Evolutionary conservation across 2,797 vertebrate genomes (phyloP).

Genomic region (Hemibagrus guttatus): DNA sequence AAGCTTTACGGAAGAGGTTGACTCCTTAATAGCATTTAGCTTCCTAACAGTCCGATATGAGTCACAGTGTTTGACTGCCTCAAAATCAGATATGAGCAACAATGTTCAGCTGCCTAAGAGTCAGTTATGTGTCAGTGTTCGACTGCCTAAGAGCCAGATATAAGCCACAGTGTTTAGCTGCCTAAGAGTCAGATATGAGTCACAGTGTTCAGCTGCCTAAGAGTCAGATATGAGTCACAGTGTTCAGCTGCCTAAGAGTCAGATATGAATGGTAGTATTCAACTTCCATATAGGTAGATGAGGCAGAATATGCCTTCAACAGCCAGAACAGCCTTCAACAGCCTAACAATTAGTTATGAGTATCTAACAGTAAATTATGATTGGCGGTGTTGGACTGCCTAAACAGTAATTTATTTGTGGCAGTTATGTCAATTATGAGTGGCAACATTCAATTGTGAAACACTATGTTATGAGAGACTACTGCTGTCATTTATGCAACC

Average conservation of each 20-base stretch:
- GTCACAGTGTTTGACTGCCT: not conserved
- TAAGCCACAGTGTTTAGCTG: not conserved
- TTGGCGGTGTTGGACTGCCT: not conserved
- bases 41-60: not conserved
- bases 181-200: not conserved
- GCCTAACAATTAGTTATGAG: not conserved
- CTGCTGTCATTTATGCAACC: conserved; percentile 5
- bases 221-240: not conserved
- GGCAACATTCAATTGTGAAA: not conserved
- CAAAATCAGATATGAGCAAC: not conserved
- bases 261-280: not conserved
- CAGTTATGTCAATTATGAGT: not conserved
- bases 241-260: not conserved
- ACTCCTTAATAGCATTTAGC: too few relatives aligned
- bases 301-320: not conserved
- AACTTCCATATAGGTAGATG: too few relatives aligned
- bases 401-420: not conserved
- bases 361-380: not conserved
- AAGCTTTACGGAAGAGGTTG: not conserved
- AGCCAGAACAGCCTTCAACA: not conserved
- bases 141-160: not conserved
- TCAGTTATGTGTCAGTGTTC: too few relatives aligned
- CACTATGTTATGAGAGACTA: conserved; percentile 6
- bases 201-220: not conserved
- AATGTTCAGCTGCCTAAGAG: not conserved